Conservation (phyloP, 2,113 vertebrate species). For the Suricata suricatta region DNA sequence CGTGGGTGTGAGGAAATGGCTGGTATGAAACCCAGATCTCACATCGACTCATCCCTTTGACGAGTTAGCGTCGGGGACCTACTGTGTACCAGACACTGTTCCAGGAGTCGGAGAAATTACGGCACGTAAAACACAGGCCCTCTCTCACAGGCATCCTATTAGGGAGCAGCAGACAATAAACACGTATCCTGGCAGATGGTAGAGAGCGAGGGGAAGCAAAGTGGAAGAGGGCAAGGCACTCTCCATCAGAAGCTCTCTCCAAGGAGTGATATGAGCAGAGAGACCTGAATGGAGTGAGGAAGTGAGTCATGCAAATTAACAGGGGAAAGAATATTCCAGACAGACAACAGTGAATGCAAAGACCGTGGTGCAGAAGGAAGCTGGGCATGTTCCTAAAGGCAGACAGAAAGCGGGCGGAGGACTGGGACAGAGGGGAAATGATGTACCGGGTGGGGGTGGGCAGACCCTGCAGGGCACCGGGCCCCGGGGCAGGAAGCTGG, state of each 20-base stretch:
- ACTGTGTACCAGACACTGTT: too few relatives aligned
- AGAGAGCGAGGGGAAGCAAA: background rate
- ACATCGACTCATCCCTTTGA: background rate
- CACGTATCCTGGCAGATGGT: background rate
- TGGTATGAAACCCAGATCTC: background rate
- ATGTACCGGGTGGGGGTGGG: background rate
- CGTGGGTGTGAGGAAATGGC: background rate
- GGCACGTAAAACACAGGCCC: background rate
- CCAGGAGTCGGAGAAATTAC: background rate
- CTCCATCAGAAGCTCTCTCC: background rate
- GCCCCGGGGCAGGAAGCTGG: background rate
- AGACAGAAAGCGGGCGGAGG: background rate
- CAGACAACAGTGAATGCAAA: background rate
- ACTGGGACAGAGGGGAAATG: too few relatives aligned
- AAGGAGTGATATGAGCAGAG: background rate
- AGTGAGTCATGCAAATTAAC: background rate
- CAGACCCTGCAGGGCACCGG: background rate
- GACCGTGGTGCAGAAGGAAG: background rate
- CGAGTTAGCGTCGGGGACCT: background rate
- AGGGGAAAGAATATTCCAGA: background rate
- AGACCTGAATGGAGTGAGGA: background rate
- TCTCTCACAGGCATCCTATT: accelerated
- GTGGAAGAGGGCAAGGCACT: background rate
- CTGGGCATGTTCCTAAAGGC: background rate
- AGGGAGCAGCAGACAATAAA: background rate